phyloP scores from a whole-genome alignment of 2,797 vertebrate species.

The Helarctos malayanus region DNA sequence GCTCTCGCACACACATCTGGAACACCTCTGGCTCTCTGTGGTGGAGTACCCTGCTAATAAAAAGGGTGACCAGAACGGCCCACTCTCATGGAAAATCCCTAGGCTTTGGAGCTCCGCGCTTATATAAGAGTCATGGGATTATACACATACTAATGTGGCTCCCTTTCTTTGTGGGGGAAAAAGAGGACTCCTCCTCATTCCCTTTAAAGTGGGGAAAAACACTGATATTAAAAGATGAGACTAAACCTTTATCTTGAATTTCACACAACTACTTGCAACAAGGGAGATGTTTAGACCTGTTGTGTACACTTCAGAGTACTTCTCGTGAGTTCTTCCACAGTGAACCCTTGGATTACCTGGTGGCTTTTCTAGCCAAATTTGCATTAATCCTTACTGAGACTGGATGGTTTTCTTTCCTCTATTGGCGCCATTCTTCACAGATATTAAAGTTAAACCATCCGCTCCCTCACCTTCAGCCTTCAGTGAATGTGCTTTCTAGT shows the following conservation, averaged over 20 bases:
- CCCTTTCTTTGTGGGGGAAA: conserved; percentile 83
- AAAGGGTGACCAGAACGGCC: conserved; percentile 87
- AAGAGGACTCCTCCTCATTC: conserved; percentile 83
- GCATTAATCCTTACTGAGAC: conserved; percentile 82
- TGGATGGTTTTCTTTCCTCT: conserved; percentile 80
- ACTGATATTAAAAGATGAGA: conserved; percentile 84
- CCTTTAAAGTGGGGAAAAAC: conserved; percentile 80
- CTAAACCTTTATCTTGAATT: conserved; percentile 86
- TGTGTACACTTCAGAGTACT: conserved; percentile 85
- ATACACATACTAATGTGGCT: conserved; percentile 86
- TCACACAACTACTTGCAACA: conserved; percentile 86
- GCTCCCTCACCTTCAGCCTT: conserved; percentile 86
- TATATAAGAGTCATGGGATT: conserved; percentile 86
- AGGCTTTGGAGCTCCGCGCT: conserved; percentile 88
- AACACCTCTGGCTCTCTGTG: conserved; percentile 90
- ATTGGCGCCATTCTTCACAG: conserved; percentile 85
- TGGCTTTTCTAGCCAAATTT: conserved; percentile 85
- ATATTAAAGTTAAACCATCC: conserved; percentile 87
- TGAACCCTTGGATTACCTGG: conserved; percentile 85
- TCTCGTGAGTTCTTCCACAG: conserved; percentile 83
- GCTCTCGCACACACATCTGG: conserved; percentile 91
- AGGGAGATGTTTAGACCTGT: conserved; percentile 86
- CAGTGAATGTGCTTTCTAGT: conserved; percentile 87
- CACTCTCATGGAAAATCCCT: conserved; percentile 85
- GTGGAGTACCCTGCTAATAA: conserved; percentile 88